Evolutionary conservation across 2,888 invertebrate species (phyloP).

Genomic region (Anthrax anthrax): DNA sequence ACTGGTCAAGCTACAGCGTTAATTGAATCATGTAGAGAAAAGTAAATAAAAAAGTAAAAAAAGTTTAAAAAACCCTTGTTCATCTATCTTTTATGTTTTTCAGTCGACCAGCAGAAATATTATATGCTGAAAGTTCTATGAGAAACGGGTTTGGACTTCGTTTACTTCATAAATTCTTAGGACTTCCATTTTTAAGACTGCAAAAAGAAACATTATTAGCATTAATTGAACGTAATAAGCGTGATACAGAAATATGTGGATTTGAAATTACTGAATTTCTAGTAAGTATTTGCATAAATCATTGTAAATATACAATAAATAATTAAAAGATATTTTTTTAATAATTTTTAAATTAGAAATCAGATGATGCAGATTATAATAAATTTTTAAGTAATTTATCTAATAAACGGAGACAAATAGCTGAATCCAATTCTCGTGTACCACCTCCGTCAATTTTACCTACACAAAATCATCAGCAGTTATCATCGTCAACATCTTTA

Average conservation of each 20-base stretch:
- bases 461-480: slow-evolving; percentile 35
- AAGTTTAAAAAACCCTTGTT: too few relatives aligned
- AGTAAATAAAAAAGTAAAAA: slow-evolving; percentile 20
- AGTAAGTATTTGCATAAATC: slow-evolving; percentile 26
- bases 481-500: slow-evolving; percentile 23
- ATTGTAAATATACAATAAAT: too few relatives aligned
- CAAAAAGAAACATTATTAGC: slow-evolving; percentile 71
- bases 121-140: slow-evolving; percentile 89
- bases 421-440: slow-evolving; percentile 42
- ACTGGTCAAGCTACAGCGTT: slow-evolving; percentile 55
- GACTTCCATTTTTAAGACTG: slow-evolving; percentile 81
- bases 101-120: slow-evolving; percentile 48
- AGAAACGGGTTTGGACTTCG: slow-evolving; percentile 89
- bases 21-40: slow-evolving; percentile 46
- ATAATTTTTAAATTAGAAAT: slow-evolving; percentile 31
- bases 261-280: slow-evolving; percentile 62
- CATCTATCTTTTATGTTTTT: background rate
- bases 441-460: slow-evolving; percentile 19
- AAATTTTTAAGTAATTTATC: slow-evolving; percentile 60
- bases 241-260: slow-evolving; percentile 62
- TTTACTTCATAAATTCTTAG: slow-evolving; percentile 86
- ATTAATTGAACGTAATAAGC: slow-evolving; percentile 71
- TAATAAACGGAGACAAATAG: slow-evolving; percentile 56
- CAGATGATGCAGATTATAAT: slow-evolving; percentile 62
- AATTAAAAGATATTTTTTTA: background rate